Base-by-base conservation (phyloP, 2,888 invertebrate genomes). In the Cerastis rubricosa region DNA sequence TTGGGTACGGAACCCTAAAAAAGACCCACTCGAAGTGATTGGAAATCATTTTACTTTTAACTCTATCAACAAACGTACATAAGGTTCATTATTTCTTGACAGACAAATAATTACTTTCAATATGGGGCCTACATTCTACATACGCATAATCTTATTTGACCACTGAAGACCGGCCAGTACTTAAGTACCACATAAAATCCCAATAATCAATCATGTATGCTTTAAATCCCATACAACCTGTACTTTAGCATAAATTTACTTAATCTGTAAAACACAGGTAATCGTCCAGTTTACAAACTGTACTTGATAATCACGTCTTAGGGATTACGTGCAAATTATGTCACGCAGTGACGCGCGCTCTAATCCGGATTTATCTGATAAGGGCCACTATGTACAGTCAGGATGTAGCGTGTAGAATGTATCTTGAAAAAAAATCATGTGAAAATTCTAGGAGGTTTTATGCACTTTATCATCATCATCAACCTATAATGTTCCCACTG, bases 331-430 rank as follows among this genome's bases (percentile, higher is more conserved):
- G 79, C 84, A 83, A 86, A 84, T 85, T 81, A 88, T 85, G 80
- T 81, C 74, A 78, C 84, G 80, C 70, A 82, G 75, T 87, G 85
- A 85, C 78, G 73, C 70, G 71, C 76, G 78, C 73, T 78, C 82
- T 89, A 86, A 89, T 91, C 87, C 74, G 11, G 51, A 68, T 78
- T 85, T 87, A 88, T 87, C 89, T 85, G 85, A 88, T 88, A 85
- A 86, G 89, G 83, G 69, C 29, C 71, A 73, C 63, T 89, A 83
- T 89, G 85, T 90, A 88, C 76, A 61, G 83, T 73, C 84, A 73
- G 70, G 85, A 87, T 69, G 61, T 85, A 78, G 78, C 40, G 7
- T 69, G 45, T 25, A 25, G 47, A 83, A 40, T 40, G 67, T 17
- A 40, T 22, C 14, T 1, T 35, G 3, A 0, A 45, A 25, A 63